Conservation (phyloP, 2,888 invertebrate genomes). For the Scaptomyza caliginosa region DNA sequence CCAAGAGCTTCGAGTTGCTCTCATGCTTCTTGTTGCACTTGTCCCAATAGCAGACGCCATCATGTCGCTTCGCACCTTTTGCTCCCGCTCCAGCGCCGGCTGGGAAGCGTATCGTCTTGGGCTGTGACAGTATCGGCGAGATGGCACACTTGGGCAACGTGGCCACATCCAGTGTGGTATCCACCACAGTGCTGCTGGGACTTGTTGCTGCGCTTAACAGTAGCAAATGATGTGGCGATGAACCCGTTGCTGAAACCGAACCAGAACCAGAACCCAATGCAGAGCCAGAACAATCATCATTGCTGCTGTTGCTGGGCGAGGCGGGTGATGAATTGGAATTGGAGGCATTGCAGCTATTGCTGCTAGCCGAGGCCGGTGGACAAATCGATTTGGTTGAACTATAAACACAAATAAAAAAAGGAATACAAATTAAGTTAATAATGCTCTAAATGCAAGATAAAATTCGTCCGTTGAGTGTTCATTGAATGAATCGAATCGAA, state of each 20-base stretch:
- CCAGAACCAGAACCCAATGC: neutral
- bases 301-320: conserved; percentile 44
- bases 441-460: neutral
- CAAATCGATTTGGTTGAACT: conserved; percentile 58
- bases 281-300: conserved; percentile 41
- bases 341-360: conserved; percentile 80
- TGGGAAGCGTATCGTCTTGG: conserved; percentile 92
- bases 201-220: conserved; percentile 76
- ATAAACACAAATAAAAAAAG: neutral
- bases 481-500: neutral
- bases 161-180: conserved; percentile 80
- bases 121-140: conserved; percentile 91
- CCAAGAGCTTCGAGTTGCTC: conserved; percentile 91
- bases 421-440: neutral
- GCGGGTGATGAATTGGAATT: conserved; percentile 85
- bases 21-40: conserved; percentile 92
- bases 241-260: conserved; percentile 4
- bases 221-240: conserved; percentile 74
- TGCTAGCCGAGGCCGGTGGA: conserved; percentile 72
- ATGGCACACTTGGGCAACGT: conserved; percentile 84
- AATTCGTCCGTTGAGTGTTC: neutral
- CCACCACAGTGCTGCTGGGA: conserved; percentile 70
- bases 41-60: conserved; percentile 91
- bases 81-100: conserved; percentile 84
- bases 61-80: conserved; percentile 84